Evolutionary conservation across 2,113 vertebrate genomes (phyloP), one percentile per base, ranked within the genome.

Genomic region (Lamprologus speciosus): DNA sequence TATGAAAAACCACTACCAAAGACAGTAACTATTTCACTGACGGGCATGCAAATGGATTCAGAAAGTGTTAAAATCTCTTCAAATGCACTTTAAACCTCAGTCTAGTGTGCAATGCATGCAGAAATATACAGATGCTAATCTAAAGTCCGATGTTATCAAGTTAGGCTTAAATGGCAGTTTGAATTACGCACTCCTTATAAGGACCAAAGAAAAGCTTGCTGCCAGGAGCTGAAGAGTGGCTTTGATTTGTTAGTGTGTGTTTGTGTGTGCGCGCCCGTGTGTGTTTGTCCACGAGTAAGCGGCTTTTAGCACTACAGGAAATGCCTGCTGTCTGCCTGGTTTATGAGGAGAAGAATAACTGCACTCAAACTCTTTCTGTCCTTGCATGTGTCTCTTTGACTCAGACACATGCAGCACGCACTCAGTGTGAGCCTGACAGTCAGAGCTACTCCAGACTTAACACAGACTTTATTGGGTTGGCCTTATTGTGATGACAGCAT

Each of bases 131-230:
- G 73, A 78, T 33, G 73, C 45, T 78, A 28, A 80, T 63, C n/a
- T 80, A 79, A 73, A 31, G 31, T 68, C 42, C 13, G 87, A 91
- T 91, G 54, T 73, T 47, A 89, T 89, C 50, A 85, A 73, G 73
- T 73, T 55, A 19, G 80, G 88, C 54, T 86, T 82, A 68, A 54
- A 88, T 23, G 80, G 80, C 51, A 50, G 78, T 80, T 82, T 6
- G 68, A 89, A 89, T 89, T n/a, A 85, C 45, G 10, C 33, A 63
- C 21, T 91, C 92, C 89, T 90, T 91, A 89, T 86, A 93, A 88
- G 86, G 85, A 65, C 51, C 81, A 65, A 54, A 54, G 70, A 80
- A 55, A 86, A 97, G 97, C 28, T 97, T 96, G 97, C 97, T 92
- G 3, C 57, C 16, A 85, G 33, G 37, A 70, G 85, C 80, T 58